Evolutionary conservation across 2,113 vertebrate species (phyloP), one percentile per base, ranked within the genome.

Genomic region (Nerophis lumbriciformis): DNA sequence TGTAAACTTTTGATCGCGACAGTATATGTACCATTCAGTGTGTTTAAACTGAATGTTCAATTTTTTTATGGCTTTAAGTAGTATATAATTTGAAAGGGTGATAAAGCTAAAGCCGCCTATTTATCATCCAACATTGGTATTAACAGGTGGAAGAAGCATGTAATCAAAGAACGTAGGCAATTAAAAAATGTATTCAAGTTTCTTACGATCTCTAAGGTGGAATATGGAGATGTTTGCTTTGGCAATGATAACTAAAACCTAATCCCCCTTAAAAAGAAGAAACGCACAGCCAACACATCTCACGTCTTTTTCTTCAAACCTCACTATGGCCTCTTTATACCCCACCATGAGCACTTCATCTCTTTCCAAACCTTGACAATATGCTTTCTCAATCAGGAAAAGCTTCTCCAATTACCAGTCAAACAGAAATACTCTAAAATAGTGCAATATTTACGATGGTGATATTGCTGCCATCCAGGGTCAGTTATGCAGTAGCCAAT

Each of bases 201-300:
- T 14, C n/a, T 38, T n/a, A 53, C 42, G 4, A 11, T 11, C 11
- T 45, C 42, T 8, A 45, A 42, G 75, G 81, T 76, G 63, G 67
- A 78, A 77, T 37, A 79, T 70, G n/a, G 11, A 38, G 15, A 65
- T 77, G 77, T 85, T 85, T 79, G 66, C 64, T 85, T 83, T 82
- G 86, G 77, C 79, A 57, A 6, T 19, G 54, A 11, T 28, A n/a
- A 62, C 48, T 68, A 66, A 71, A 77, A 70, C 61, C 63, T 61
- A 55, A 65, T 19, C 19, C 62, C 19, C 51, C 65, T 69, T 14
- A 1, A 47, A 66, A 69, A 63, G 59, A 35, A 61, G n/a, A 70
- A 55, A 48, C 2, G 16, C 9, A 8, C 53, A 45, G 72, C 77
- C 65, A 82, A 80, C 75, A 69, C 63, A 78, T 78, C 76, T 59